Conservation (phyloP, 1,140 invertebrate genomes). For the Hyles vespertilio region DNA sequence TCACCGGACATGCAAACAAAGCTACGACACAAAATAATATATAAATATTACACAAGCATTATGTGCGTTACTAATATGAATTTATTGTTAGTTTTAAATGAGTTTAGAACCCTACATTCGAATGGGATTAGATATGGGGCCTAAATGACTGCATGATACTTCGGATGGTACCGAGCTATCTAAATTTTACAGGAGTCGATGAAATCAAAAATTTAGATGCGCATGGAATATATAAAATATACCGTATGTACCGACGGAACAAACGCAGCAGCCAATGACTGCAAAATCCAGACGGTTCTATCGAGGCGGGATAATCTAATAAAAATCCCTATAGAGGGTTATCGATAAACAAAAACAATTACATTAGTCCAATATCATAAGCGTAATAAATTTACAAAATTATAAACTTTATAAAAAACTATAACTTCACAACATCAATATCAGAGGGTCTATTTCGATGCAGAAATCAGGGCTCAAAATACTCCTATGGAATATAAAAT, state of each 20-base stretch:
- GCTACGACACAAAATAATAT: constrained; percentile 38
- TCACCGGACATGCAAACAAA: constrained; percentile 52
- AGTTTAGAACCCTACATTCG: constrained; percentile 30
- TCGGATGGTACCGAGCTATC: constrained; percentile 41
- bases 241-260: constrained; percentile 47
- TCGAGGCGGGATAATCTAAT: constrained; percentile 67
- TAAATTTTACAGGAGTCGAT: constrained; percentile 32
- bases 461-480: constrained; percentile 62
- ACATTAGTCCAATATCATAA: constrained; percentile 38
- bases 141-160: constrained; percentile 15
- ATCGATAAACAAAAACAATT: constrained; percentile 29
- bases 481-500: constrained; percentile 50
- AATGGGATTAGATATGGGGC: constrained; percentile 29
- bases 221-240: constrained; percentile 23
- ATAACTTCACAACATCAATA: constrained; percentile 69
- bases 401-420: constrained; percentile 38
- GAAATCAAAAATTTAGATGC: constrained; percentile 16
- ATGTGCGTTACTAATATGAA: constrained; percentile 20
- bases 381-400: constrained; percentile 48
- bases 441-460: constrained; percentile 66
- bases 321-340: constrained; percentile 60
- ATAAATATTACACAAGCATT: constrained; percentile 42
- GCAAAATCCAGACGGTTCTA: constrained; percentile 60
- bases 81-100: constrained; percentile 26
- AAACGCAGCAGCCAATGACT: constrained; percentile 53